These are phyloP conservation scores for Propsilocerus akamusi DNA, from an alignment of 1,140 invertebrate genomes.

Conservation along the genomic window DNA sequence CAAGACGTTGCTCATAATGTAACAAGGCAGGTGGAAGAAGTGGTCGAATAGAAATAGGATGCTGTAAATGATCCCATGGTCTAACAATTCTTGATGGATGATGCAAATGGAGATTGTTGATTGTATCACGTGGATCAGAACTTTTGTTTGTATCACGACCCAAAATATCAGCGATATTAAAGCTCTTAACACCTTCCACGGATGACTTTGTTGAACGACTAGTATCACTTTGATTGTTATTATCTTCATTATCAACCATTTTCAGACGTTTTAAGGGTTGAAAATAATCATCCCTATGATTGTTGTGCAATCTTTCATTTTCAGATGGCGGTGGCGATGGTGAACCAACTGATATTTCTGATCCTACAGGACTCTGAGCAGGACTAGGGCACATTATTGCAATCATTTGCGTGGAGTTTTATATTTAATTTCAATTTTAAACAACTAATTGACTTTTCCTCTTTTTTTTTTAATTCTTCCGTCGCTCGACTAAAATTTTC, in stretches of 20 bases:
- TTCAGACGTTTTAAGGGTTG: slow-evolving; percentile 68
- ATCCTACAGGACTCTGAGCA: slow-evolving; percentile 27
- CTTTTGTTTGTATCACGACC: slow-evolving; percentile 33
- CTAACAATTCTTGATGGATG: slow-evolving; percentile 47
- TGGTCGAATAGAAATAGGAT: slow-evolving; percentile 21
- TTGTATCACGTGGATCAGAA: not conserved
- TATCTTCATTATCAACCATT: slow-evolving; percentile 36
- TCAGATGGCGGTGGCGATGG: slow-evolving; percentile 37
- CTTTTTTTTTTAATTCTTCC: too few species aligned
- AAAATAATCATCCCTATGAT: slow-evolving; percentile 60
- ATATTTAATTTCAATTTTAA: too few species aligned
- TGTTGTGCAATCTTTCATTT: slow-evolving; percentile 10
- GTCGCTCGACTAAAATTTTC: too few species aligned
- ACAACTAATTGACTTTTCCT: too few species aligned
- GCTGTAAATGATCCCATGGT: slow-evolving; percentile 68
- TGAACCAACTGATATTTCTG: slow-evolving; percentile 52
- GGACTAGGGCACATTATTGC: not conserved
- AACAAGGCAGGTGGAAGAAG: slow-evolving; percentile 22
- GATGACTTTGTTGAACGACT: slow-evolving; percentile 7
- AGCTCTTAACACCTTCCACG: slow-evolving; percentile 59
- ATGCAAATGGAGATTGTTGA: slow-evolving; percentile 9
- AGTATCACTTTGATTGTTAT: not conserved
- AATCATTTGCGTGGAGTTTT: too few species aligned
- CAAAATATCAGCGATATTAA: slow-evolving; percentile 82
- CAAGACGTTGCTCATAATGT: slow-evolving; percentile 28